Base-by-base conservation (phyloP, 2,113 vertebrate species). In the Silurus glanis region DNA sequence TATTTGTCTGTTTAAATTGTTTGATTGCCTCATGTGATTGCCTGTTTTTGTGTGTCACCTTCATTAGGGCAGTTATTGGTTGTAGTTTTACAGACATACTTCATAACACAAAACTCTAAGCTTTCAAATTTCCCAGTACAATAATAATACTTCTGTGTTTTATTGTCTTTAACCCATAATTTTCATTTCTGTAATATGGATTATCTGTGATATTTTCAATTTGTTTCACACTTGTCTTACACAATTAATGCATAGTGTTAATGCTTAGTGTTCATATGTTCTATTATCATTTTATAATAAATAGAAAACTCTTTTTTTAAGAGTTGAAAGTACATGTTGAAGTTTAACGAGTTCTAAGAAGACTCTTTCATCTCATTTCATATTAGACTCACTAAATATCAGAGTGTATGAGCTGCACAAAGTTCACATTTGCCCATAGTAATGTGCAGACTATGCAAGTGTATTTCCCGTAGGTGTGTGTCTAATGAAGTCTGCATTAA, bases 401-500 rank as follows among this genome's bases (percentile, higher is more conserved):
- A 45, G 37, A 58, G 66, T 71, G 25, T 37, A 78, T 19, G 19
- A 25, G 3, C 21, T 12, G 45, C 21, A 69, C 58, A 84, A 61
- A 12, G 9, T 14, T 67, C 81, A 25, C 62, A 62, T 84, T 74
- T 64, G 53, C 6, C 9, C 17, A 8, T 14, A 80, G n/a, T 37
- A 67, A 85, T 78, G 25, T 47, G 12, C 8, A 51, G 21, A 72
- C 58, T n/a, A 51, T 51, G 28, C 19, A 23, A 69, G 17, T 78
- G 37, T 58, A 69, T 82, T 86, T 71, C 56, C 10, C 25, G 25
- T 10, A 19, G 55, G 56, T 37, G 9, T 80, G 9, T 56, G 75
- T 78, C 51, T 25, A 9, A 79, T 45, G 49, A 67, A 80, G 51
- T 58, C 74, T 51, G 51, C 8, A 80, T 86, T 55, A 80, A 76